Evolutionary conservation across 1,140 invertebrate species (phyloP).

Genomic region (Leptinotarsa undecemlineata): DNA sequence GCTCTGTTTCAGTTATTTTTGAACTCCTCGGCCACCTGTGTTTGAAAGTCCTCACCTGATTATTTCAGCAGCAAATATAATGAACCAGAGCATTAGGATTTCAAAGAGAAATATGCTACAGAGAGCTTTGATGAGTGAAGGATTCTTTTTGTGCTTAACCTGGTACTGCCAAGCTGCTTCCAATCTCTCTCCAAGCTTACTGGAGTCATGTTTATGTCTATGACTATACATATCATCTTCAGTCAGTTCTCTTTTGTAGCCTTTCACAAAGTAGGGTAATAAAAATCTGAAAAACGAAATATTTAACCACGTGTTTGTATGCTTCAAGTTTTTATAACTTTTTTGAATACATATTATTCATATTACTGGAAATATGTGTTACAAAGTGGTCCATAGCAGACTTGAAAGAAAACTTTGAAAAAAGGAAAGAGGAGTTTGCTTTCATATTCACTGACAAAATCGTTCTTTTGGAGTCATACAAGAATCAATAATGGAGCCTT

Average conservation of each 20-base stretch:
- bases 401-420: too few species aligned
- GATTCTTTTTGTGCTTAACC: background rate
- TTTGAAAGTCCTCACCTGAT: background rate
- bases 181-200: slow-evolving; percentile 60
- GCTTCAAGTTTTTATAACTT: too few species aligned
- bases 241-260: slow-evolving; percentile 33
- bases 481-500: too few species aligned
- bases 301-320: too few species aligned
- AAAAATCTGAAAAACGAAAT: slow-evolving; percentile 47
- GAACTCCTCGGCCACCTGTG: too few species aligned
- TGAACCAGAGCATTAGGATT: background rate
- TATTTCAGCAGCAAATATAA: background rate
- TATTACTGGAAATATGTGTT: too few species aligned
- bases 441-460: too few species aligned
- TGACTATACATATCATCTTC: slow-evolving; percentile 42
- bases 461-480: too few species aligned
- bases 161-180: slow-evolving; percentile 57
- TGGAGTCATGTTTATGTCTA: slow-evolving; percentile 37
- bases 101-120: background rate
- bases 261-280: slow-evolving; percentile 46
- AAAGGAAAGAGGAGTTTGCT: too few species aligned
- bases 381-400: too few species aligned
- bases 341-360: too few species aligned
- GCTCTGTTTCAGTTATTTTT: too few species aligned
- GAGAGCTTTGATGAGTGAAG: background rate